Conservation (phyloP, 2,113 vertebrate species). For the Urocolius indicus region DNA sequence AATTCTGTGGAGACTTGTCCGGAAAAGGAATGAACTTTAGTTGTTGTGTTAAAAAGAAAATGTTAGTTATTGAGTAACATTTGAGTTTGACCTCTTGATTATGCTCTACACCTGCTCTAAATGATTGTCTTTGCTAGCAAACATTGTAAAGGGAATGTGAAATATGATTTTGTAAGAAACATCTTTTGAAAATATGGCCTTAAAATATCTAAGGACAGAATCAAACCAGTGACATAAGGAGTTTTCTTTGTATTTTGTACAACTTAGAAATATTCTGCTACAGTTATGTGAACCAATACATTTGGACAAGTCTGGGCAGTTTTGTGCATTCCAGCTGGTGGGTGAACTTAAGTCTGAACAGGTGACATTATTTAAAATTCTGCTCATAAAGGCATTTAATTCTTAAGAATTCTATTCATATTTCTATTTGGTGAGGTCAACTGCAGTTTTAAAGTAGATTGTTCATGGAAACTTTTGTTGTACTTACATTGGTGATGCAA, state of each 20-base stretch:
- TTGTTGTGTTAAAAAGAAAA: background rate
- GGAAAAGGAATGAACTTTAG: slow-evolving; percentile 18
- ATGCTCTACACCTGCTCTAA: background rate
- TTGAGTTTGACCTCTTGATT: slow-evolving; percentile 32
- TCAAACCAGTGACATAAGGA: too few species aligned
- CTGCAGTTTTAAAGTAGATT: background rate
- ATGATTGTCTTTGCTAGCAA: background rate
- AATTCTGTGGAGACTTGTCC: slow-evolving; percentile 15
- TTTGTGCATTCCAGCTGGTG: background rate
- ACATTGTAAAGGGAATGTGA: background rate
- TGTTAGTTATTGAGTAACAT: background rate
- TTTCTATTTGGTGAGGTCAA: background rate
- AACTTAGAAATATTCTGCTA: background rate
- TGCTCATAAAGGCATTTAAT: background rate
- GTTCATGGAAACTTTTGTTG: background rate
- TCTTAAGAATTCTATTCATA: too few species aligned
- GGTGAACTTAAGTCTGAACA: background rate
- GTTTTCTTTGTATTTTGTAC: background rate
- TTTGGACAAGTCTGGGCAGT: background rate
- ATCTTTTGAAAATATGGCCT: background rate
- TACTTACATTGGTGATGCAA: slow-evolving; percentile 95
- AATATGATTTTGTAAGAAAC: background rate
- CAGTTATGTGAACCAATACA: background rate
- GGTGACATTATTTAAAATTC: background rate
- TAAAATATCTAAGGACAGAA: background rate